These are phyloP conservation scores for Heliconius charithonia DNA, from an alignment of 2,888 invertebrate species.

Conservation along the genomic window DNA sequence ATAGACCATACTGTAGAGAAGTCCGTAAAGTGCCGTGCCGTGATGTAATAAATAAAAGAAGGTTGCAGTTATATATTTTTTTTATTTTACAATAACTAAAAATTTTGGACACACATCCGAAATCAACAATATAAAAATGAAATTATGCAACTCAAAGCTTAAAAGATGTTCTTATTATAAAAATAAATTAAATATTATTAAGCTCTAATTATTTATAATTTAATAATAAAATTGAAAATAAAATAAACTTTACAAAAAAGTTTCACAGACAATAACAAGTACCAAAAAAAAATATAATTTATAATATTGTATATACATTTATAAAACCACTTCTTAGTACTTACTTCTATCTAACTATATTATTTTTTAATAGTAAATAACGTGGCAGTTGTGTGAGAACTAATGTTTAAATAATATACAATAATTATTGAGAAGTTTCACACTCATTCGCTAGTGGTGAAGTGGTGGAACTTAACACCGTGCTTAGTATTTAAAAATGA, in stretches of 20 bases:
- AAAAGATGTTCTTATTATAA: background rate
- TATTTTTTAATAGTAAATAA: background rate
- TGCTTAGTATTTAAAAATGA: background rate
- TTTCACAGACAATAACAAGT: background rate
- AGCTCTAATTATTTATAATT: background rate
- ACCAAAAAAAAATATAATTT: background rate
- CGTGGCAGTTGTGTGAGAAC: background rate
- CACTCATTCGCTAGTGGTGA: background rate
- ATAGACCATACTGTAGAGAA: background rate
- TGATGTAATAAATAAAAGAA: constrained; percentile 19
- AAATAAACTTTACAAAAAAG: background rate
- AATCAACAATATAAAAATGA: constrained; percentile 25
- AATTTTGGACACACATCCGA: constrained; percentile 10
- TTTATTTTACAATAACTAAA: constrained; percentile 27
- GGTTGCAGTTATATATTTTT: constrained; percentile 5
- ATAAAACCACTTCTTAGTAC: background rate
- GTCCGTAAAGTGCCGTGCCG: background rate
- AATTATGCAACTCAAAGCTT: constrained; percentile 27
- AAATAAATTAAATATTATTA: constrained; percentile 5
- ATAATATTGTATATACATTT: background rate
- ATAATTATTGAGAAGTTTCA: background rate
- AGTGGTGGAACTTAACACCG: background rate
- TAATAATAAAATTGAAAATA: background rate
- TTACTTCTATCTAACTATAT: background rate
- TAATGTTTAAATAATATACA: background rate